Evolutionary conservation across 37 sponge, comb jelly and placozoan genomes (phyloP).

Genomic region (Haliclona indistincta): DNA sequence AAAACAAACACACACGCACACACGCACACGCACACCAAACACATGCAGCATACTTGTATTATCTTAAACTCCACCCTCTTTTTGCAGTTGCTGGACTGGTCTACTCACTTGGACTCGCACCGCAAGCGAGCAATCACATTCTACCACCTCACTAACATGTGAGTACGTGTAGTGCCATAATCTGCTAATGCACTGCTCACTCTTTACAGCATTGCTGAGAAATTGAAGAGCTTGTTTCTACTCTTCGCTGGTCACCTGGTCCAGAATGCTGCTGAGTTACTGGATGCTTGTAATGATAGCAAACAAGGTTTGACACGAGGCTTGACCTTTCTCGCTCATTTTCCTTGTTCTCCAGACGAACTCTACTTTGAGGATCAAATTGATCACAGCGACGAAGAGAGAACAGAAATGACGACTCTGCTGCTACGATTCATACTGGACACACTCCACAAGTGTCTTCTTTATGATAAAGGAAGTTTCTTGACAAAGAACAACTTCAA

Average conservation of each 20-base stretch:
- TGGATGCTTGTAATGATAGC: conserved; percentile 16
- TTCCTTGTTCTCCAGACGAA: conserved; percentile 2
- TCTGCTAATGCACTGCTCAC: not conserved
- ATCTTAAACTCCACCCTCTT: not conserved
- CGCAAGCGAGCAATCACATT: conserved; percentile 71
- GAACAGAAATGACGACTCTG: conserved; percentile 8
- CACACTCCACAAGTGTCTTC: conserved; percentile 65
- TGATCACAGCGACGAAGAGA: not conserved
- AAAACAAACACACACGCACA: not conserved
- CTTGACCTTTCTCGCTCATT: not conserved
- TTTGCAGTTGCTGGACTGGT: conserved; percentile 81
- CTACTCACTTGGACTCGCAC: conserved; percentile 34
- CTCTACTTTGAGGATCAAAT: not conserved
- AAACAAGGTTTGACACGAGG: not conserved
- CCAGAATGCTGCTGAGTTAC: conserved; percentile 31
- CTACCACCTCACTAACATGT: conserved; percentile 74
- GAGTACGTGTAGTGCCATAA: not conserved
- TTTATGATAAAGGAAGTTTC: conserved; percentile 59
- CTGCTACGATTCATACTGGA: conserved; percentile 53
- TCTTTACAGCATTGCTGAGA: conserved; percentile 52
- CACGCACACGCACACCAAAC: not conserved
- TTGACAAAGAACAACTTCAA: conserved; percentile 74
- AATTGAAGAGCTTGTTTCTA: conserved; percentile 70
- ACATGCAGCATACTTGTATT: not conserved
- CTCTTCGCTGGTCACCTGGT: conserved; percentile 79